Evolutionary conservation across 2,888 invertebrate species (phyloP), one percentile per base, ranked within the genome.

Genomic region (Malthinus seriepunctatus): DNA sequence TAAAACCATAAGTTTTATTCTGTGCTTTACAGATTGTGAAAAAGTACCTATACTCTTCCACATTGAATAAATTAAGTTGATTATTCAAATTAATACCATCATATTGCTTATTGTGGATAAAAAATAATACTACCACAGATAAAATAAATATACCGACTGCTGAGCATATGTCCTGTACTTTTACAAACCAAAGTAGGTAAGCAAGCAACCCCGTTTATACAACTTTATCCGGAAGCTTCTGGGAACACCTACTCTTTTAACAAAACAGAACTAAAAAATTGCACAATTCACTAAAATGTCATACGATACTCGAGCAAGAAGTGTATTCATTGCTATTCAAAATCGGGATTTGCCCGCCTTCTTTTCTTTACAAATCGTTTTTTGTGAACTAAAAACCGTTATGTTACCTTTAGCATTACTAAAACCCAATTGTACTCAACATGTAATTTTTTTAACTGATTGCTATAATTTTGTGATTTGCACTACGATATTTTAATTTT

Each of bases 381-480:
- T 74, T 73, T 72, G 69, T 71, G 64, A 63, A 60, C 66, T 61
- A 54, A 70, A 72, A 74, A 76, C 76, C 76, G 76, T 76, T 76
- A 76, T 72, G 73, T 73, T 71, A 62, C 71, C 71, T 71, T 70
- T 67, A 68, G 67, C 69, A 62, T 64, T 23, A 64, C 59, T 59
- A 51, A 65, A 62, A 39, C 53, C 42, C 52, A 55, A 63, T 62
- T 68, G 54, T 50, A 35, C 56, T 59, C 49, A 75, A 73, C 75
- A 72, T 76, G 72, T 75, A 76, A 75, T 75, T 74, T 74, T 66
- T 69, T 23, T 23, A 23, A 48, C 61, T 67, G 73, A 77, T 77
- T 75, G 76, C 76, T 76, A 71, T 77, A 76, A 77, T 77, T 76
- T 76, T 46, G 64, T 67, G 75, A 76, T 76, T 74, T 70, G 69